Base-by-base conservation (phyloP, 2,113 vertebrate species). In the Phyllopteryx taeniolatus region DNA sequence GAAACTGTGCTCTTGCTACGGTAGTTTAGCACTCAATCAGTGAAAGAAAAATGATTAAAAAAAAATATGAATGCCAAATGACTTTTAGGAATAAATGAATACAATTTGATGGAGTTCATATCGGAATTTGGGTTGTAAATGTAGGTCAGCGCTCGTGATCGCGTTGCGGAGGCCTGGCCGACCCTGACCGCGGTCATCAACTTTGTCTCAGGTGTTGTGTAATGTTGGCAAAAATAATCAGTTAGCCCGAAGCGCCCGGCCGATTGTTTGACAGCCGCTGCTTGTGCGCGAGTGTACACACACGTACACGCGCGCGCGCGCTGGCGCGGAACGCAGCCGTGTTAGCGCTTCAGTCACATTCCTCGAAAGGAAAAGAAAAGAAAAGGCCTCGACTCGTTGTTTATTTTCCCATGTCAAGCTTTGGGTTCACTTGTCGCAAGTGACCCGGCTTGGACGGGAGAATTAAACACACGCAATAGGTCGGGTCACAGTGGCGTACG, bases 371-470 rank as follows among this genome's bases (percentile, higher is more conserved):
- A 39, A 6, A 39, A 22, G 53, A 11, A 56, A 56, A 59, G 64
- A 71, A 71, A 19, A 14, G 39, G 62, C 31, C 20, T 67, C 39
- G 17, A 78, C 27, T 42, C 12, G 43, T 74, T 42, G n/a, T 69
- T 74, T 67, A 67, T 65, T 76, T 63, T 73, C 72, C 64, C 80
- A 79, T 72, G 59, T 83, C 65, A 54, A 53, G 53, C 42, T 75
- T 0, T 0, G 27, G 22, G 80, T 74, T 83, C 70, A 73, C 33
- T 77, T 49, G 62, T 31, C 74, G 20, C 9, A 27, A 70, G 22
- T 71, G 70, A 81, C 78, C 70, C 43, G 43, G 20, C 69, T 82
- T 57, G 51, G 49, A 35, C 71, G 65, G 73, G 66, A 53, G 63
- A 79, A 72, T 72, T 67, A 79, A 49, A 66, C 66, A 54, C 15